phyloP scores from a whole-genome alignment of 2,797 vertebrate genomes.

The Cygnus olor region DNA sequence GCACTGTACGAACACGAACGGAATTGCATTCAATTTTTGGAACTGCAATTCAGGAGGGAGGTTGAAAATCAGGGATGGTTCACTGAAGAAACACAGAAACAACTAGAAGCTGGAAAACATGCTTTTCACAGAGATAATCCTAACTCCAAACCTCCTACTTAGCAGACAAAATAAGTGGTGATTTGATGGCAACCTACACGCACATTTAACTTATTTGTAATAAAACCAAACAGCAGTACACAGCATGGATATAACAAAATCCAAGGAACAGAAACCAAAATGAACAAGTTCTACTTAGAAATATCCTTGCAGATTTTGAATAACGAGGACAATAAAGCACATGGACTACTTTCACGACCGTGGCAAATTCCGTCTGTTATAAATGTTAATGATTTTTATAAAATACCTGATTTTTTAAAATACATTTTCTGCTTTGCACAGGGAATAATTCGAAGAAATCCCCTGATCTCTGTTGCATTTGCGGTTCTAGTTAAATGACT shows the following conservation, averaged over 20 bases:
- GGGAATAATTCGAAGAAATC: not conserved
- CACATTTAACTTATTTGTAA: not conserved
- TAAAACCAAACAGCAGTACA: not conserved
- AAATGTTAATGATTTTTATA: not conserved
- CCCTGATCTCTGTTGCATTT: not conserved
- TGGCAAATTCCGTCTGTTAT: accelerated
- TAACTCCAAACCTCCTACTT: not conserved
- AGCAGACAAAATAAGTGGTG: not conserved
- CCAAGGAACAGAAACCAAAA: not conserved
- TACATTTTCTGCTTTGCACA: not conserved
- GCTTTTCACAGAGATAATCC: not conserved
- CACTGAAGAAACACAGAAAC: not conserved
- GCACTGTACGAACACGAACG: not conserved
- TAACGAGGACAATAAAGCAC: not conserved
- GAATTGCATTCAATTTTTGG: not conserved
- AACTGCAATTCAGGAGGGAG: not conserved
- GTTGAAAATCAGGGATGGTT: not conserved
- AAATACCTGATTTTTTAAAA: not conserved
- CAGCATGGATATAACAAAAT: not conserved
- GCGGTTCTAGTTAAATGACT: not conserved
- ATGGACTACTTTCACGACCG: accelerated
- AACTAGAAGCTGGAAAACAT: not conserved
- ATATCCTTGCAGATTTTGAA: too few species aligned
- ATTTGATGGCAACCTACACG: not conserved
- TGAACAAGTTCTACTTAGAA: not conserved